phyloP scores from a whole-genome alignment of 1,140 invertebrate genomes.

The Doryteuthis pealeii region DNA sequence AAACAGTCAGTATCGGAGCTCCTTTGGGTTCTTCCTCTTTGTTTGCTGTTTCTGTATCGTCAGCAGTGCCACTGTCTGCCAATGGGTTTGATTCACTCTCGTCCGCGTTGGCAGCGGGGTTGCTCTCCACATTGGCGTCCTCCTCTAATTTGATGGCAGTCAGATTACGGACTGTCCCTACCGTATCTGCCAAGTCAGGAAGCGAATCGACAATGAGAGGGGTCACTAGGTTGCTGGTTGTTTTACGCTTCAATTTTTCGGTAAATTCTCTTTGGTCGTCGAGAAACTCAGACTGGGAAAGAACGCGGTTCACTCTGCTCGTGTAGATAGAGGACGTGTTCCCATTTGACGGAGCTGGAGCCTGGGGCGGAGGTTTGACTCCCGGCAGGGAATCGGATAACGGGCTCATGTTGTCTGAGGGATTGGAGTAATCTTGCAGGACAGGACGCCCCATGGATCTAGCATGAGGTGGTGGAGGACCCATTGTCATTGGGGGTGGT shows the following conservation, averaged over 20 bases:
- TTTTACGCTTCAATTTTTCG: conserved; percentile 47
- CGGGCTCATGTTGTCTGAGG: neutral
- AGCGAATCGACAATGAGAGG: conserved; percentile 2
- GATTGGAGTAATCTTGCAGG: neutral
- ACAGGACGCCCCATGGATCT: conserved; percentile 2
- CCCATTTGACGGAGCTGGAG: conserved; percentile 16
- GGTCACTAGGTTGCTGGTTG: conserved; percentile 17
- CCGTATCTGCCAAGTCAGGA: conserved; percentile 3
- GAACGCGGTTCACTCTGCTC: neutral
- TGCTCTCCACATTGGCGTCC: neutral
- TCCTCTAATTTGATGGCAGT: conserved; percentile 29
- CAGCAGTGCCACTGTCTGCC: neutral
- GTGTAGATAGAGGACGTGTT: neutral
- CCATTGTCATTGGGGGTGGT: conserved; percentile 9
- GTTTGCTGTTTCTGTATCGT: neutral
- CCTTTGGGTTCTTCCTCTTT: conserved; percentile 6
- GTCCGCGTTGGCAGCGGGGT: neutral
- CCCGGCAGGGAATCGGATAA: conserved; percentile 15
- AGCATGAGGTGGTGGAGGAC: conserved; percentile 14
- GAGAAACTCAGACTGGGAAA: conserved; percentile 1
- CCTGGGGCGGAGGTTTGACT: conserved; percentile 19
- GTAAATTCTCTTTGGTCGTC: conserved; percentile 40
- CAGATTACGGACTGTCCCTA: conserved; percentile 28
- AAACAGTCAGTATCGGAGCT: neutral
- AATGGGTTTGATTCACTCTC: neutral